Evolutionary conservation across 2,113 vertebrate genomes (phyloP), one percentile per base, ranked within the genome.

Genomic region (Crotophaga sulcirostris): DNA sequence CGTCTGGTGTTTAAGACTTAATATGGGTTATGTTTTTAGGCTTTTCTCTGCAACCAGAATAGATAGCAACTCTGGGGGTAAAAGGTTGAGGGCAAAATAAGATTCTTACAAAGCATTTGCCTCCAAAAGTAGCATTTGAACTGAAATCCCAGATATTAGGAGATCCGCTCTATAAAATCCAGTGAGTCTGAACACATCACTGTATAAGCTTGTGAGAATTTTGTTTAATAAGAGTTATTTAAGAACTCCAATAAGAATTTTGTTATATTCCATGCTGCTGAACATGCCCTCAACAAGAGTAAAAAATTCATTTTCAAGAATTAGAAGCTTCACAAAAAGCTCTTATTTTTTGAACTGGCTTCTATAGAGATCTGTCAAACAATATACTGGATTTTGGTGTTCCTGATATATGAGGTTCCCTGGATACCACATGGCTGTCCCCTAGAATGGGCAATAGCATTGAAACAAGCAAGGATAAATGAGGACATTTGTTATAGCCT

Each of bases 1-100:
- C 79, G 79, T 96, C 96, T 96, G 94, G 52, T 92, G 85, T 90
- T 96, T 93, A 90, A 96, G 85, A 93, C 67, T 94, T 96, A 80
- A 70, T 78, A 51, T n/a, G 68, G 76, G 85, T 94, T 93, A 74
- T 90, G 87, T 78, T 96, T 90, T 95, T 75, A 80, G 88, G 90
- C 55, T 92, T 93, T 84, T 78, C 79, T 90, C 55, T 80, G 75
- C 56, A 87, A 84, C 24, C 47, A 84, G 72, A 86, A 88, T 59
- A 87, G 75, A 67, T 1, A 23, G 17, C 68, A 83, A 29, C 34
- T 74, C 64, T 67, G 16, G 40, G 52, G 60, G 29, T 40, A 86
- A 77, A 70, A 93, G 77, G 51, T 12, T 90, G 64, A 45, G 28
- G 89, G 68, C 49, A 91, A 55, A 88, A 80, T 34, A 40, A 90